Percentiles rank a stretch among this genome's conserved stretches.
phyloP scores from a whole-genome alignment of 2,888 invertebrate genomes.

The Netelia inedita region DNA sequence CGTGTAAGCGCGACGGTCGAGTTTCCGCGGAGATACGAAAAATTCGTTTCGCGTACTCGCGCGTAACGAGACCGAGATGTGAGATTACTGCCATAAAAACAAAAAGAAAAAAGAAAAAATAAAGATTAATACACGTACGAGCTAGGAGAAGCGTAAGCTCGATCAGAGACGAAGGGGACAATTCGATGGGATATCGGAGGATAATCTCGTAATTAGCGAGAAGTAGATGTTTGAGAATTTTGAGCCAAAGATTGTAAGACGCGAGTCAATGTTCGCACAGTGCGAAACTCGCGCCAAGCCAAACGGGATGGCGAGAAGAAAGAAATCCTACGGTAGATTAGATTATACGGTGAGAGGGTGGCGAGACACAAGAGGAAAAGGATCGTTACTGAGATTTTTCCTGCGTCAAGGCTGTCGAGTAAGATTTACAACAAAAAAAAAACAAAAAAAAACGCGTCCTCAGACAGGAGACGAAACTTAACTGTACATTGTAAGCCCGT shows the following conservation, averaged over 20 bases:
- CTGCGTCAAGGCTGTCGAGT: constrained; percentile 30
- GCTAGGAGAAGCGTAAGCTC: constrained; percentile 23
- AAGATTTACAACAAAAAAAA: constrained; percentile 28
- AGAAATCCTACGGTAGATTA: constrained; percentile 53
- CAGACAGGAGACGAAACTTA: constrained; percentile 62
- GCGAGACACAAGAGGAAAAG: not conserved
- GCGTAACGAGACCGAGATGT: not conserved
- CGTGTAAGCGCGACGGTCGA: not conserved
- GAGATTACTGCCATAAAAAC: constrained; percentile 66
- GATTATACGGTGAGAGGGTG: constrained; percentile 26
- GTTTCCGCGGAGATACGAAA: not conserved
- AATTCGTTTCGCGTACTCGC: not conserved
- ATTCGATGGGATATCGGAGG: constrained; percentile 13
- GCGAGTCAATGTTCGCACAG: constrained; percentile 4
- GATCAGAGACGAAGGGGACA: not conserved
- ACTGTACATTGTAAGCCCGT: constrained; percentile 73
- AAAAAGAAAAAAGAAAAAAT: constrained; percentile 26
- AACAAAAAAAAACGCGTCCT: constrained; percentile 38
- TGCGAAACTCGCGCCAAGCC: not conserved
- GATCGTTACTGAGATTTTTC: constrained; percentile 8
- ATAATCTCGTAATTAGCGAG: not conserved
- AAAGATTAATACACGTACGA: constrained; percentile 11
- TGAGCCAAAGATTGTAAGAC: constrained; percentile 48
- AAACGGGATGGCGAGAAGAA: constrained; percentile 18
- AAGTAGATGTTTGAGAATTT: constrained; percentile 32